phyloP scores from a whole-genome alignment of 1,140 invertebrate species.

The Phymorhynchus buccinoides region DNA sequence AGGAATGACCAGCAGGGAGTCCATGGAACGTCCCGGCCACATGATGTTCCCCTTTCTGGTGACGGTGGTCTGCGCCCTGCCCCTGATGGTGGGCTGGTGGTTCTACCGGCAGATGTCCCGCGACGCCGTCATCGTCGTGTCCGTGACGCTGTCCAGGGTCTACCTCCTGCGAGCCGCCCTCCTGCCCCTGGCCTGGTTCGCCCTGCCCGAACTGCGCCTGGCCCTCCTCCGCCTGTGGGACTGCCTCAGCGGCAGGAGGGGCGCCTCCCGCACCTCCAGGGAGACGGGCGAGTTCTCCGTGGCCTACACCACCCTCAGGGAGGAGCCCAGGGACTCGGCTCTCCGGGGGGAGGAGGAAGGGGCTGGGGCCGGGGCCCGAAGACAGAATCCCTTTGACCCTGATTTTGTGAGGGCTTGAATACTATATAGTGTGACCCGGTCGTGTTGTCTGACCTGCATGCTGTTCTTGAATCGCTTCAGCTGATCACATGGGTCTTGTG shows the following conservation, averaged over 20 bases:
- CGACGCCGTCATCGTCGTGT: constrained; percentile 32
- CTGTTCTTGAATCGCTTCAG: background rate
- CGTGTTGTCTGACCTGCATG: background rate
- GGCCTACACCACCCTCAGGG: constrained; percentile 27
- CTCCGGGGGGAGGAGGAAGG: background rate
- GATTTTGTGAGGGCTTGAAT: constrained; percentile 4
- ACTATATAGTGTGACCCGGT: too few relatives aligned
- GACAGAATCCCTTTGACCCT: constrained; percentile 20
- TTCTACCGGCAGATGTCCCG: constrained; percentile 29
- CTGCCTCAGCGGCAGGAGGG: background rate
- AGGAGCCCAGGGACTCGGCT: background rate
- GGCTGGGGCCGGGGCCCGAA: background rate
- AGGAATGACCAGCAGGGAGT: background rate
- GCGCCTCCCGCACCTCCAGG: background rate
- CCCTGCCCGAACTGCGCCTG: constrained; percentile 24
- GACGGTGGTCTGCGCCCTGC: constrained; percentile 33
- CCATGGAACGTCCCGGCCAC: constrained; percentile 15
- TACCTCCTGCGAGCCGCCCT: constrained; percentile 34
- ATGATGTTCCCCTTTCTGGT: constrained; percentile 25
- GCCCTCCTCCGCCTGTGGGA: background rate
- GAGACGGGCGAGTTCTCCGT: constrained; percentile 31
- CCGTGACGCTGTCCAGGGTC: constrained; percentile 22
- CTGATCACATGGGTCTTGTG: background rate
- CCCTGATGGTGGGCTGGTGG: constrained; percentile 38
- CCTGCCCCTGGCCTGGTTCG: constrained; percentile 29